Percentiles rank a stretch among this genome's conserved stretches.
Conservation (phyloP, 2,797 vertebrate species). For the Kryptolebias ocellatus region DNA sequence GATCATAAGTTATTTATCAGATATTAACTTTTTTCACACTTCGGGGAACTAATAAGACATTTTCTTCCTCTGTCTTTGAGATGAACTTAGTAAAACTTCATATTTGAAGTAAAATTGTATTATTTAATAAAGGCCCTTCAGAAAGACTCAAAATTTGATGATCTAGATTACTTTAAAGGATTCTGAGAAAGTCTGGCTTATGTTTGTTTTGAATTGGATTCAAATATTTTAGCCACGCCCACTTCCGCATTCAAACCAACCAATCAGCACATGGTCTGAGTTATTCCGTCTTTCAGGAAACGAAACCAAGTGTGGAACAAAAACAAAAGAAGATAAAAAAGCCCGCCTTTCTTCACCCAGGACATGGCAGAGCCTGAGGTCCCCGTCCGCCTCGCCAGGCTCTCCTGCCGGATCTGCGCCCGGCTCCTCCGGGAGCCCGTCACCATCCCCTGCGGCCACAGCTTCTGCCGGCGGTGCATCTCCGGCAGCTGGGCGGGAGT, state of each 20-base stretch:
- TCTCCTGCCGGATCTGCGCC: slow-evolving; percentile 34
- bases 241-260: not conserved
- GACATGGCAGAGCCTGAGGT: slow-evolving; percentile 22
- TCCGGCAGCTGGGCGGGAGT: not conserved
- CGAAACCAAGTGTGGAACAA: slow-evolving; percentile 7
- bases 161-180: not conserved
- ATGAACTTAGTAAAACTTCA: not conserved
- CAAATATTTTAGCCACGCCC: slow-evolving; percentile 37
- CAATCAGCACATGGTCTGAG: not conserved
- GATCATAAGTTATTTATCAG: not conserved
- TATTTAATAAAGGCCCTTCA: too few relatives aligned
- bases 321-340: too few relatives aligned
- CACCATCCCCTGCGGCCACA: slow-evolving; percentile 41
- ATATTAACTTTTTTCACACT: not conserved
- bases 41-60: not conserved
- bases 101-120: too few relatives aligned
- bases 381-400: not conserved
- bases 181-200: not conserved
- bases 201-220: not conserved
- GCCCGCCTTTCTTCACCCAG: not conserved
- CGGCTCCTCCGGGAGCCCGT: slow-evolving; percentile 23
- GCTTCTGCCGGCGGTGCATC: slow-evolving; percentile 49
- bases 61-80: not conserved
- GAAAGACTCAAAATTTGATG: too few relatives aligned
- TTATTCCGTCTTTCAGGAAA: slow-evolving; percentile 11